Conservation (phyloP, 1,140 invertebrate species). For the Caenorhabditis briggsae region DNA sequence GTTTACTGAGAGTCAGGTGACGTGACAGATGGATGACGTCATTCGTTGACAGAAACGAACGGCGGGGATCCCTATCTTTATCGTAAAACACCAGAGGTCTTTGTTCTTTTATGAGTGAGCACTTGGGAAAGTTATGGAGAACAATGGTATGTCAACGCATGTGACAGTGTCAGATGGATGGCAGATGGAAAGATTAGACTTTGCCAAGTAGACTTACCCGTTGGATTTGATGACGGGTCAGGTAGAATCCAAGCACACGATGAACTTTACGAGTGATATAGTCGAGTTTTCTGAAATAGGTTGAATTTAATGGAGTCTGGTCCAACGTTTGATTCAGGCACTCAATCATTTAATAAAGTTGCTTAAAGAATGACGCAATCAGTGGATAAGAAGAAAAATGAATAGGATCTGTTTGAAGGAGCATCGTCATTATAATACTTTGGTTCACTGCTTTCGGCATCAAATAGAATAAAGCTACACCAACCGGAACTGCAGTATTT, state of each 20-base stretch:
- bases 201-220: constrained; percentile 3
- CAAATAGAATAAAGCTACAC: too few species aligned
- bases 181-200: background rate
- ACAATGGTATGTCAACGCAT: background rate
- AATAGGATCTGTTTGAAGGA: background rate
- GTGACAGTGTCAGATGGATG: background rate
- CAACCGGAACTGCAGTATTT: too few species aligned
- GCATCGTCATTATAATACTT: background rate
- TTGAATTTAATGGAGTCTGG: too few species aligned
- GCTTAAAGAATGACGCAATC: background rate
- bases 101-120: constrained; percentile 34
- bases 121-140: background rate
- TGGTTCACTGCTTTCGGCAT: background rate
- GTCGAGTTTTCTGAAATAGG: constrained; percentile 40
- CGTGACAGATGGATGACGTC: constrained; percentile 39
- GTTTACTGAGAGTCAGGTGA: constrained; percentile 32
- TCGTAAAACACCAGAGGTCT: constrained; percentile 23
- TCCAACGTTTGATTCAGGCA: too few species aligned
- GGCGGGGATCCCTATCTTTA: background rate
- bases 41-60: background rate
- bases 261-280: constrained; percentile 35
- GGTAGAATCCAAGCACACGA: constrained; percentile 29
- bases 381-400: background rate
- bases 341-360: background rate
- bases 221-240: constrained; percentile 41